Evolutionary conservation across 2,113 vertebrate species (phyloP).

Genomic region (mouse (Mus musculus)): DNA sequence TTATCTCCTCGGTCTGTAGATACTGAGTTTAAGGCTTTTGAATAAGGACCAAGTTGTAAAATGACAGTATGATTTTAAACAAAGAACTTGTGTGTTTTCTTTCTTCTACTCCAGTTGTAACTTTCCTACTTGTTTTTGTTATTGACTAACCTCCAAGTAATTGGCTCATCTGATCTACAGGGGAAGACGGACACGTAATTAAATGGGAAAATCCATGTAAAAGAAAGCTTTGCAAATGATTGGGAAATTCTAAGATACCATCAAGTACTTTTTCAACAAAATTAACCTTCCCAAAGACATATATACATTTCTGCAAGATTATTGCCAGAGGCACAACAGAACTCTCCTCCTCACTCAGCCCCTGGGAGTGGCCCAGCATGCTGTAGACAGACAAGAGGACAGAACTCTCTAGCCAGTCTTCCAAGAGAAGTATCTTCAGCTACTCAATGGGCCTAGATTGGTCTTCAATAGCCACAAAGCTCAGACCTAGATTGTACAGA

Average conservation of each 20-base stretch:
- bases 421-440: not conserved
- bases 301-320: constrained; percentile 34
- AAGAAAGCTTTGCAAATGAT: constrained; percentile 41
- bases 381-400: not conserved
- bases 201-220: constrained; percentile 46
- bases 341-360: not conserved
- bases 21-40: not conserved
- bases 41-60: constrained; percentile 17
- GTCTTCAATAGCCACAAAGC: not conserved
- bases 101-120: constrained; percentile 12
- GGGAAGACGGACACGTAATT: constrained; percentile 53
- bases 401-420: not conserved
- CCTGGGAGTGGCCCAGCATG: not conserved
- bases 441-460: not conserved
- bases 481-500: too few species aligned
- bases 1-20: not conserved
- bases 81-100: constrained; percentile 42
- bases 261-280: constrained; percentile 49
- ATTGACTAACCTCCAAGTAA: constrained; percentile 30
- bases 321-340: not conserved
- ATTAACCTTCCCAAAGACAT: constrained; percentile 49
- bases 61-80: not conserved
- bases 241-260: constrained; percentile 50
- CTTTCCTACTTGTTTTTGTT: constrained; percentile 59
- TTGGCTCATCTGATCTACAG: constrained; percentile 30